A percentile compares a stretch with the other conserved stretches of the same genome.
Evolutionary conservation across 1,140 invertebrate genomes (phyloP).

Genomic region (Stegodyphus mimosarum): DNA sequence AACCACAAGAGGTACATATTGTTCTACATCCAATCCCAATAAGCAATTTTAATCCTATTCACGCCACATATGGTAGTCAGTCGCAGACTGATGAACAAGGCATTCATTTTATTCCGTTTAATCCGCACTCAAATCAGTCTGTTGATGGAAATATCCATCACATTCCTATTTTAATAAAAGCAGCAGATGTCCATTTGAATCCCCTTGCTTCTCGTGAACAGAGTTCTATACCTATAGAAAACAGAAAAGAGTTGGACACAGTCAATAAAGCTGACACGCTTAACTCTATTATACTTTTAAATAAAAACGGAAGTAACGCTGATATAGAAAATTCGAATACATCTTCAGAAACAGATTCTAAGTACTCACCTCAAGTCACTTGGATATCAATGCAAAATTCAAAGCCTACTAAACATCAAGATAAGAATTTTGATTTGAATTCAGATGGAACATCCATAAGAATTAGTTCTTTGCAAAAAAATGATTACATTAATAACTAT

Average conservation of each 20-base stretch:
- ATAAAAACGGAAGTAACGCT: too few relatives aligned
- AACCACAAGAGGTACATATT: slow-evolving; percentile 27
- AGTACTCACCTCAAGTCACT: neutral
- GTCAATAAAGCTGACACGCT: too few relatives aligned
- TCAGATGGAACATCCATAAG: neutral
- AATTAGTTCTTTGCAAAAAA: neutral
- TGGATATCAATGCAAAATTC: slow-evolving; percentile 2
- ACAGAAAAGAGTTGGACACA: too few relatives aligned
- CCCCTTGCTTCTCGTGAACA: neutral
- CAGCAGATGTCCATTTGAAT: neutral
- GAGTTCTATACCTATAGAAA: neutral
- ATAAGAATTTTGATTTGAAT: slow-evolving; percentile 2
- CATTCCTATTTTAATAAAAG: neutral
- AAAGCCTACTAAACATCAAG: neutral
- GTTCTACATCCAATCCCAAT: slow-evolving; percentile 42
- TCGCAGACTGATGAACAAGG: neutral
- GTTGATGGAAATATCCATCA: neutral
- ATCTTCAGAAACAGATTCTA: neutral
- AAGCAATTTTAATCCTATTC: neutral
- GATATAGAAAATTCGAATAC: too few relatives aligned
- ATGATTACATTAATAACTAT: neutral
- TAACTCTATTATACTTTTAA: too few relatives aligned
- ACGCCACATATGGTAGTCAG: neutral
- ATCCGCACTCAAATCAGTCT: neutral
- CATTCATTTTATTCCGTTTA: slow-evolving; percentile 15